phyloP scores from a whole-genome alignment of 2,888 invertebrate genomes.

The Drosophila ochracea region DNA sequence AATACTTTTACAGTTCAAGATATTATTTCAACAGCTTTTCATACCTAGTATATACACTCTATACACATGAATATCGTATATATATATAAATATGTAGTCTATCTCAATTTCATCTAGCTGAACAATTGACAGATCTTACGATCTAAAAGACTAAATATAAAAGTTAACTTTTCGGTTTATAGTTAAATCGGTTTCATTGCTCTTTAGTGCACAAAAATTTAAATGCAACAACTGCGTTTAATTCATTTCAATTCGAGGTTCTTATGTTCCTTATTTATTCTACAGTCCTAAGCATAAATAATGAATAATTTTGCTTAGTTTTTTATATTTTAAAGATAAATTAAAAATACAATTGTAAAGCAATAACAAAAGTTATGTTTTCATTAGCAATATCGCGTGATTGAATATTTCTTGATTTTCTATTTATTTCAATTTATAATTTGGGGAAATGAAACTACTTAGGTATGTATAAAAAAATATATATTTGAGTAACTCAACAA shows the following conservation, averaged over 20 bases:
- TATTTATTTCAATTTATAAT: constrained; percentile 7
- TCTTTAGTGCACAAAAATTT: constrained; percentile 43
- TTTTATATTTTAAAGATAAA: constrained; percentile 40
- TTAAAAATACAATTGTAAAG: constrained; percentile 57
- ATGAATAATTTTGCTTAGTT: constrained; percentile 2
- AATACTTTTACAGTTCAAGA: constrained; percentile 44
- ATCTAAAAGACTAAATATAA: constrained; percentile 41
- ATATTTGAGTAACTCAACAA: constrained; percentile 53
- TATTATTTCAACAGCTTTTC: constrained; percentile 34
- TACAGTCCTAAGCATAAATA: constrained; percentile 10
- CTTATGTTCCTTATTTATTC: constrained; percentile 21
- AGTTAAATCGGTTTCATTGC: constrained; percentile 57
- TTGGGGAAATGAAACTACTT: constrained; percentile 25
- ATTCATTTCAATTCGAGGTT: constrained; percentile 30
- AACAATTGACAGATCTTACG: constrained; percentile 58
- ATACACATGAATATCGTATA: neutral
- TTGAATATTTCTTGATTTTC: constrained; percentile 39
- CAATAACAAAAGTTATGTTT: constrained; percentile 51
- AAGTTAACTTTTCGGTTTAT: constrained; percentile 50
- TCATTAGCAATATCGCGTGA: constrained; percentile 47
- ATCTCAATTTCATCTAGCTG: constrained; percentile 13
- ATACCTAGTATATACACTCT: constrained; percentile 23
- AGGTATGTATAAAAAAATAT: constrained; percentile 40
- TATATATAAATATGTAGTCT: constrained; percentile 14
- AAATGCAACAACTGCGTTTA: constrained; percentile 64